Evolutionary conservation across 2,888 invertebrate genomes (phyloP).

Genomic region (Callosobruchus maculatus): DNA sequence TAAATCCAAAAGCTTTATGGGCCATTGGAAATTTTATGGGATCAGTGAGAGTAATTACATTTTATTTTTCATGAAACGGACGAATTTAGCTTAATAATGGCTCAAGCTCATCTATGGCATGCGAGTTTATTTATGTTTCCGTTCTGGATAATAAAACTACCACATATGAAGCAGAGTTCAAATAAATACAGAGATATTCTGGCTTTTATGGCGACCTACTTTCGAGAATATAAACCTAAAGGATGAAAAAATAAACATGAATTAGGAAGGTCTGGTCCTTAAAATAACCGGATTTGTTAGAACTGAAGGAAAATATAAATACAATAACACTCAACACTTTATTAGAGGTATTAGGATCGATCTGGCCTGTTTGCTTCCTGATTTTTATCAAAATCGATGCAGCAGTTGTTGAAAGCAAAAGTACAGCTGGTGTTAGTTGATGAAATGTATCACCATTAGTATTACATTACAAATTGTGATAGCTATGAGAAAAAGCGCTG

Average conservation of each 20-base stretch:
- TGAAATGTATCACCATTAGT: too few relatives aligned
- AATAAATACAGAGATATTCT: neutral
- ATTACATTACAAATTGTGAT: too few relatives aligned
- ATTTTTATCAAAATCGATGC: too few relatives aligned
- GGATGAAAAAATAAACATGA: neutral
- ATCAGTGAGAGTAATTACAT: neutral
- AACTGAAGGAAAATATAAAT: too few relatives aligned
- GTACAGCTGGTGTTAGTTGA: too few relatives aligned
- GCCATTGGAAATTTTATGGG: neutral
- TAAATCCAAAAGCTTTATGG: neutral
- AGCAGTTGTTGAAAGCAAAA: too few relatives aligned
- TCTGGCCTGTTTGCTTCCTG: too few relatives aligned
- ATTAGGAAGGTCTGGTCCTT: neutral
- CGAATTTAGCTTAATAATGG: neutral
- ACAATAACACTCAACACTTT: too few relatives aligned
- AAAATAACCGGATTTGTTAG: too few relatives aligned
- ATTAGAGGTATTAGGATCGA: too few relatives aligned
- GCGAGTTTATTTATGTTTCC: neutral
- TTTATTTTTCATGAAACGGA: neutral
- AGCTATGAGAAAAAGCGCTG: too few relatives aligned
- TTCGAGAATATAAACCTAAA: neutral
- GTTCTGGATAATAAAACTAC: neutral
- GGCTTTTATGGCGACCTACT: neutral
- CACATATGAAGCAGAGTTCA: neutral
- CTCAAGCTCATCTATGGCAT: neutral